Evolutionary conservation across 1,140 invertebrate species (phyloP).

Genomic region (Drosophila parvula): DNA sequence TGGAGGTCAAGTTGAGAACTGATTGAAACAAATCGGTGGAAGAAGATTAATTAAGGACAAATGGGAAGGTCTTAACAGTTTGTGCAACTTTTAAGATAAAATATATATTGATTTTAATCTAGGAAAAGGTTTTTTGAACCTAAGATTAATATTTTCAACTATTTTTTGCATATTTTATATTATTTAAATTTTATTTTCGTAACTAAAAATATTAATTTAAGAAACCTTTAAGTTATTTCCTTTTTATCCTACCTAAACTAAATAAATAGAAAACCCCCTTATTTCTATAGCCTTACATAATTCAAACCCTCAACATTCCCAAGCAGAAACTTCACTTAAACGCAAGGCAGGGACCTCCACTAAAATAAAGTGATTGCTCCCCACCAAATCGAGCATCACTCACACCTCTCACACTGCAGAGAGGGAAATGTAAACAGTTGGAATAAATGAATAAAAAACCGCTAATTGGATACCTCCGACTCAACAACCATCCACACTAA

Average conservation of each 20-base stretch:
- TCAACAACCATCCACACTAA: slow-evolving; percentile 35
- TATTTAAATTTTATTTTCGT: not conserved
- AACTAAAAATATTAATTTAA: no score
- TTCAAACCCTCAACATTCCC: not conserved
- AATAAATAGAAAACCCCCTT: no score
- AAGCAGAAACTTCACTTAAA: not conserved
- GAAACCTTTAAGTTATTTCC: no score
- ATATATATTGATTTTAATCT: no score
- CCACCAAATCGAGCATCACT: slow-evolving; percentile 4
- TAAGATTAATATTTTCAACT: no score
- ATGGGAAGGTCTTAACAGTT: not conserved
- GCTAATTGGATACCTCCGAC: slow-evolving; percentile 65
- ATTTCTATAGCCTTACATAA: not conserved
- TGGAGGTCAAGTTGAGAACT: slow-evolving; percentile 39
- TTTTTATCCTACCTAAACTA: no score
- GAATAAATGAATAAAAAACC: slow-evolving; percentile 46
- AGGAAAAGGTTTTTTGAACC: rapidly evolving
- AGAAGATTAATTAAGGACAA: not conserved
- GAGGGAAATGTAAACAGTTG: slow-evolving; percentile 43
- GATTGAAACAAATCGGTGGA: slow-evolving; percentile 20
- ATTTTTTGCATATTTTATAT: not conserved
- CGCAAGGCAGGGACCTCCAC: not conserved
- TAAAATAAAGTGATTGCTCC: slow-evolving; percentile 2
- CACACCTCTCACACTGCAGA: slow-evolving; percentile 3
- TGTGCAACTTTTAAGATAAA: not conserved